Evolutionary conservation across 2,888 invertebrate species (phyloP), one percentile per base, ranked within the genome.

Genomic region (Steinernema scapterisci): DNA sequence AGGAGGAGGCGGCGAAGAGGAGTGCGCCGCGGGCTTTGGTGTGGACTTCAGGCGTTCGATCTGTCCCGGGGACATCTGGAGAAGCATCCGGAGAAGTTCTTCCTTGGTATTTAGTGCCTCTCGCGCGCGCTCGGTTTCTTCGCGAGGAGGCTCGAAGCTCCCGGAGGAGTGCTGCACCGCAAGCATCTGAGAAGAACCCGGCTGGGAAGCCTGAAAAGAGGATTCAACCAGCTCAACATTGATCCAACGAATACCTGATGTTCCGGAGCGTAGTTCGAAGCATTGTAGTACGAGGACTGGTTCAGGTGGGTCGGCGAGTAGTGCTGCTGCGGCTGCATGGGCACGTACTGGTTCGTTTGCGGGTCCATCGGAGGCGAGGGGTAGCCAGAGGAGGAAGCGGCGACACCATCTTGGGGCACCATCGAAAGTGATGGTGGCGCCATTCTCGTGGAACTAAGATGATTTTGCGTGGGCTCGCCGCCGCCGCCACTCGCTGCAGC

Each of bases 61-160:
- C 31, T 63, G 63, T 31, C 31, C 38, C 0, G 79, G 80, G 19
- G 76, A 71, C 80, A 80, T 80, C 48, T 80, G 80, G 43, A 79
- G 70, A 23, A 79, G 76, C 77, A 79, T 75, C 45, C 74, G 45
- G 27, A 79, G 77, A 19, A 85, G 76, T 27, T 85, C 83, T 52
- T 82, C 82, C 73, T 84, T 84, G 21, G 81, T 83, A 19, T 48
- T 56, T 2, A 63, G 63, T 2, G 63, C 63, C 19, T 63, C 63
- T 27, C 63, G 27, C 16, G 31, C 63, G 13, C 63, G 63, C 6
- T 63, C 63, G 27, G 31, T 27, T 19, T 63, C 31, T 16, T 63
- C 63, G 31, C 31, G 27, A 1, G 63, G 31, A 16, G 63, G 13
- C 1, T 13, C 27, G 31, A 31, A 63, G 31, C 23, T 25, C 38